These are phyloP conservation scores for Saccostrea cuccullata DNA, from an alignment of 1,140 invertebrate species.

Conservation along the genomic window DNA sequence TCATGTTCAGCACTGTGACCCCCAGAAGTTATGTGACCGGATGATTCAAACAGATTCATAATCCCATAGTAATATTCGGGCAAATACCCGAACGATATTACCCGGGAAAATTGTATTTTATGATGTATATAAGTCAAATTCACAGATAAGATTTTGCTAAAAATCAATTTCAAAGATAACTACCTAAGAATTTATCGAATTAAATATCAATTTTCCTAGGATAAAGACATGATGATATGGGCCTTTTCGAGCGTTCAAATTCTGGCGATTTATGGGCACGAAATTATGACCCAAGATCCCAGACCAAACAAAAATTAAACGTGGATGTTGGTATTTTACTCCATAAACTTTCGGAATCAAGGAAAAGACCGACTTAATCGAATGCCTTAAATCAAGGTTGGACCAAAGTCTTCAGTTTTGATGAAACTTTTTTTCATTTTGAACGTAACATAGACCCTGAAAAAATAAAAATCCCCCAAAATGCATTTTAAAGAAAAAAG, in stretches of 20 bases:
- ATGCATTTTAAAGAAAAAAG: too few relatives aligned
- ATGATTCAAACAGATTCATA: slow-evolving; percentile 26
- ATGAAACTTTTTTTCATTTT: neutral
- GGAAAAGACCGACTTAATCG: slow-evolving; percentile 9
- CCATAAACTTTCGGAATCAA: neutral
- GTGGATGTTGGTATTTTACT: neutral
- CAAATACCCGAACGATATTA: slow-evolving; percentile 16
- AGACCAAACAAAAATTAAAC: slow-evolving; percentile 16
- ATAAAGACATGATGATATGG: slow-evolving; percentile 17
- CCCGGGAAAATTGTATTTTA: slow-evolving; percentile 17
- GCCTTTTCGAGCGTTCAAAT: slow-evolving; percentile 21
- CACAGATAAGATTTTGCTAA: slow-evolving; percentile 34
- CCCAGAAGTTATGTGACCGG: slow-evolving; percentile 15
- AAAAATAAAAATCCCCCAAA: neutral
- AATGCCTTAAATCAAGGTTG: neutral
- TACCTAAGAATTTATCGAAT: slow-evolving; percentile 45
- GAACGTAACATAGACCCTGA: neutral
- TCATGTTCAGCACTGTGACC: neutral
- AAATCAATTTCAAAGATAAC: slow-evolving; percentile 48
- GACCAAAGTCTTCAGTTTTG: neutral
- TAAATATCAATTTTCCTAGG: slow-evolving; percentile 40
- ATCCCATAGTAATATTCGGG: slow-evolving; percentile 2
- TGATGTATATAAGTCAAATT: slow-evolving; percentile 21
- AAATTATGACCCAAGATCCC: slow-evolving; percentile 30
- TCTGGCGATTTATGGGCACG: slow-evolving; percentile 25